Base-by-base conservation (phyloP, 2,113 vertebrate genomes). In the Donacobius atricapilla region DNA sequence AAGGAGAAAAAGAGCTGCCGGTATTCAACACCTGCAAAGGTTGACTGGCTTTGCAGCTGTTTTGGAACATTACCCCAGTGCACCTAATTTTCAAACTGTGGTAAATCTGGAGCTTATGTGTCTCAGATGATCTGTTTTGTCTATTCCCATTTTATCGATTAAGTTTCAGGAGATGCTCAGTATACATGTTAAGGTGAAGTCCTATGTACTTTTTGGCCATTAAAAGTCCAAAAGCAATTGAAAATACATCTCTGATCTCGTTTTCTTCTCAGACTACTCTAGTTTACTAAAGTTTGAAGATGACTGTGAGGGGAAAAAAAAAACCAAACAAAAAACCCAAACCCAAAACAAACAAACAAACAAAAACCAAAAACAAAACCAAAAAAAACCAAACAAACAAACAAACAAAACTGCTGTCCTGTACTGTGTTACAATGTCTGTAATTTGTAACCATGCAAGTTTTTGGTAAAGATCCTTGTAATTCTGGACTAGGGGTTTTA, bases 1-100 rank as follows among this genome's bases (percentile, higher is more conserved):
- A 53, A 75, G 73, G 56, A 68, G 51, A 71, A 93, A 76, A 88
- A 42, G 28, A 44, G 25, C 45, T 0, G 0, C 31, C 84, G 61
- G 42, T 89, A 93, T 87, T 70, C 81, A 85, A 33, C 53, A 87
- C 66, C 65, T 83, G 63, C 66, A 87, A 92, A 66, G 48, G 42
- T 94, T 94, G 42, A 79, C 24, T 89, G 69, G 39, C 33, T 96
- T 86, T 77, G 87, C 83, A 87, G 75, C n/a, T 79, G 40, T 77
- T 92, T 89, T 80, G 66, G 78, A 91, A 87, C 57, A 83, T 93
- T 94, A 79, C 35, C 22, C 30, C 53, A 70, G 30, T 66, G 66
- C 54, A 89, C 57, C 35, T 94, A 58, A 76, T 93, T 84, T 91
- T 95, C 40, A 75, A 72, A 76, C 30, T 65, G 30, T 72, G 30